phyloP scores from a whole-genome alignment of 2,888 invertebrate genomes.

The Subacronicta megacephala region DNA sequence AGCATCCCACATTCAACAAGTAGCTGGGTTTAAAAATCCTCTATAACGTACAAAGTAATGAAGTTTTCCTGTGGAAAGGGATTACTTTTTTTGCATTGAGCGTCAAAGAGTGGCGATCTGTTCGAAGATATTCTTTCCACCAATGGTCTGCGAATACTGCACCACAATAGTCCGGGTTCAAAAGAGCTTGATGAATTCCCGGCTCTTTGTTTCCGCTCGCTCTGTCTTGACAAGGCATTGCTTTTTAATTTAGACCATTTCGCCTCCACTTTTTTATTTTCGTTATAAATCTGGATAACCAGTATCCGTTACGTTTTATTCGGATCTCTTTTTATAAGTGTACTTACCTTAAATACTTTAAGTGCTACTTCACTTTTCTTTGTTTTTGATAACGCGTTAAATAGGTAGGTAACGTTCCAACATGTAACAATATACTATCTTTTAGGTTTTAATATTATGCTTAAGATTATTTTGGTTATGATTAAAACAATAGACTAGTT shows the following conservation, averaged over 20 bases:
- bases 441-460: too few species aligned
- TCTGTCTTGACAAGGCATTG: constrained; percentile 86
- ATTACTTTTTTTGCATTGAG: constrained; percentile 81
- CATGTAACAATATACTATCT: too few species aligned
- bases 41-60: constrained; percentile 82
- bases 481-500: too few species aligned
- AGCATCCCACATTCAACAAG: constrained; percentile 81
- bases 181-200: constrained; percentile 88
- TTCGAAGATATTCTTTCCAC: constrained; percentile 84
- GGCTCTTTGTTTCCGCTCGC: constrained; percentile 86
- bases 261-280: constrained; percentile 78
- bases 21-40: constrained; percentile 74
- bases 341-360: too few species aligned
- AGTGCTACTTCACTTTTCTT: too few species aligned
- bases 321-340: constrained; percentile 43
- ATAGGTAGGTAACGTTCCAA: too few species aligned
- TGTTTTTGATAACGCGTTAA: too few species aligned
- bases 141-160: constrained; percentile 81
- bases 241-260: constrained; percentile 88
- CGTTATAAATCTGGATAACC: constrained; percentile 82
- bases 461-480: too few species aligned
- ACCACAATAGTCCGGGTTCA: constrained; percentile 85
- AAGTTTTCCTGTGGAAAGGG: constrained; percentile 76
- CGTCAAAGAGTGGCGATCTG: constrained; percentile 86
- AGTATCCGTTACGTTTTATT: constrained; percentile 60